Evolutionary conservation across 2,113 vertebrate genomes (phyloP).

Genomic region (Crotalus horridus): DNA sequence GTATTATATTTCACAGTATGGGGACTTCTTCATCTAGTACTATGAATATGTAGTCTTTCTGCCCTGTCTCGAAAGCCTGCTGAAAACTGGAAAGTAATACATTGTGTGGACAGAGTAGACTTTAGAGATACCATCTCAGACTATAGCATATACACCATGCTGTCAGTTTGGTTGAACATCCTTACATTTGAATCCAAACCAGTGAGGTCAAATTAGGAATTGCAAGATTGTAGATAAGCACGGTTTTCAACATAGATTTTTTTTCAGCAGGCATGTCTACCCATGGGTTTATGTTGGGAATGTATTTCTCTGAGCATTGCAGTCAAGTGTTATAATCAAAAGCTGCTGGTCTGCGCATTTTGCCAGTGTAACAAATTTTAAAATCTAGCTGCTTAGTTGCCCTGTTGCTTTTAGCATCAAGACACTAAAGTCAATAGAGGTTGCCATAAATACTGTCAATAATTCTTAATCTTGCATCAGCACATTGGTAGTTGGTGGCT

Average conservation of each 20-base stretch:
- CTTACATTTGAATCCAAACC: neutral
- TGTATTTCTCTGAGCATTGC: neutral
- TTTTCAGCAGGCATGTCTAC: neutral
- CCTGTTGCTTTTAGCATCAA: neutral
- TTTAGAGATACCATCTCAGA: neutral
- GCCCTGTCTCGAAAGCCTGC: neutral
- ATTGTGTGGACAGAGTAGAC: too few species aligned
- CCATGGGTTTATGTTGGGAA: neutral
- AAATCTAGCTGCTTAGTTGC: neutral
- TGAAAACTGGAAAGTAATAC: neutral
- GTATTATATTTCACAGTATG: neutral
- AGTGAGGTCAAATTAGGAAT: neutral
- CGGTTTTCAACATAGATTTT: neutral
- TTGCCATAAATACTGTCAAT: neutral
- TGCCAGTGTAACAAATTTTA: neutral
- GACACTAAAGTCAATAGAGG: neutral
- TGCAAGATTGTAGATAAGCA: neutral
- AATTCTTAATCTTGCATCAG: neutral
- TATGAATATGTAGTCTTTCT: neutral
- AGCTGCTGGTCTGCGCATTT: neutral
- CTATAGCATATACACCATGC: neutral
- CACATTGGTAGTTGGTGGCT: neutral
- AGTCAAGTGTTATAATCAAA: neutral
- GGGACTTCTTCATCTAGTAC: neutral
- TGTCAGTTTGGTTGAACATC: neutral